Percentiles rank a stretch among this genome's conserved stretches.
Evolutionary conservation across 2,888 invertebrate species (phyloP).

Genomic region (Agriotes lineatus): DNA sequence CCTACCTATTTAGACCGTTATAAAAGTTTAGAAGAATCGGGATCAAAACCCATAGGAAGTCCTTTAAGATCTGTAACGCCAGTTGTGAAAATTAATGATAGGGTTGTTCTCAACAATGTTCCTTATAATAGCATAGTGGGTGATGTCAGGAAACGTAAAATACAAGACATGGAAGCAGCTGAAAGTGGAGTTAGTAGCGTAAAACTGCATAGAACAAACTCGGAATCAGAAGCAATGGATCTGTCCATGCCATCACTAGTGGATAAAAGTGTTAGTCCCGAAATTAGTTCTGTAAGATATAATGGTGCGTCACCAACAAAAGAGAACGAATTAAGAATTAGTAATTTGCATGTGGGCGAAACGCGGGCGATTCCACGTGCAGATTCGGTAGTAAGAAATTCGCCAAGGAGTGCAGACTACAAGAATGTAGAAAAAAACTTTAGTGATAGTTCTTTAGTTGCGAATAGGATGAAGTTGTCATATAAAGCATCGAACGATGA

Average conservation of each 20-base stretch:
- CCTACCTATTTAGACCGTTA: conserved; percentile 26
- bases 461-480: not conserved
- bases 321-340: conserved; percentile 10
- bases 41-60: not conserved
- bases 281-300: conserved; percentile 11
- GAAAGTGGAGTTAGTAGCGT: conserved; percentile 41
- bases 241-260: conserved; percentile 52
- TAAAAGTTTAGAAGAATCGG: conserved; percentile 11
- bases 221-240: conserved; percentile 62
- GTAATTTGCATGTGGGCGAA: conserved; percentile 8
- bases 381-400: conserved; percentile 2
- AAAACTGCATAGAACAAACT: conserved; percentile 49
- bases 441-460: not conserved
- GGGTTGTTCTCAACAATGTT: conserved; percentile 33
- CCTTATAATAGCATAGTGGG: conserved; percentile 31
- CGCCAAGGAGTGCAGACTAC: not conserved
- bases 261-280: conserved; percentile 20
- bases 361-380: not conserved
- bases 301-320: conserved; percentile 20
- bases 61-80: not conserved
- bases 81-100: conserved; percentile 52
- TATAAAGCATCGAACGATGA: conserved; percentile 10
- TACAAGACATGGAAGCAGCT: conserved; percentile 33
- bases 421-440: conserved; percentile 6
- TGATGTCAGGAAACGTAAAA: conserved; percentile 36